Evolutionary conservation across 2,797 vertebrate genomes (phyloP).

Genomic region (Netta rufina): DNA sequence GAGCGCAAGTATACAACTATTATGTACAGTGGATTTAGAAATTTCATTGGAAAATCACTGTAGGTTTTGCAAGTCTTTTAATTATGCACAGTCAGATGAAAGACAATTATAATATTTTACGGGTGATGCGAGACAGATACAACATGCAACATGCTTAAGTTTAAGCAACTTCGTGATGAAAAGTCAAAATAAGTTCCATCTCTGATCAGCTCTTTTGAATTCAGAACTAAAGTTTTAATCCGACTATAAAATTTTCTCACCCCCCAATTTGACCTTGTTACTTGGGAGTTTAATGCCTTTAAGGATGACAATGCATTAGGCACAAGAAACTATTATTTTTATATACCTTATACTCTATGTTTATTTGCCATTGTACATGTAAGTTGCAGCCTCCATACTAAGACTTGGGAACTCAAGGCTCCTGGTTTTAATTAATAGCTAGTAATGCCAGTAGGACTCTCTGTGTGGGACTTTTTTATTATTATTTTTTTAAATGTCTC

Average conservation of each 20-base stretch:
- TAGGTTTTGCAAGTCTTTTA: background rate
- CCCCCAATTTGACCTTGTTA: background rate
- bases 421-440: background rate
- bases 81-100: background rate
- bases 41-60: background rate
- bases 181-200: background rate
- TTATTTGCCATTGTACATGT: background rate
- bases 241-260: background rate
- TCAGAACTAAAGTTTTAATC: background rate
- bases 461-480: rapidly evolving
- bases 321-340: background rate
- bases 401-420: background rate
- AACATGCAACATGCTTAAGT: background rate
- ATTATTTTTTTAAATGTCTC: background rate
- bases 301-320: background rate
- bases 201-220: background rate
- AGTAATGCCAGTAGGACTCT: background rate
- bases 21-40: background rate
- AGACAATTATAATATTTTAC: background rate
- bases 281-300: background rate
- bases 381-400: background rate
- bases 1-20: background rate
- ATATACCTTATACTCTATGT: background rate
- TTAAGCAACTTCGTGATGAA: background rate
- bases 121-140: background rate